Percentiles rank a stretch among this genome's conserved stretches.
phyloP scores from a whole-genome alignment of 2,888 invertebrate species.

The Punctoribates punctum region DNA sequence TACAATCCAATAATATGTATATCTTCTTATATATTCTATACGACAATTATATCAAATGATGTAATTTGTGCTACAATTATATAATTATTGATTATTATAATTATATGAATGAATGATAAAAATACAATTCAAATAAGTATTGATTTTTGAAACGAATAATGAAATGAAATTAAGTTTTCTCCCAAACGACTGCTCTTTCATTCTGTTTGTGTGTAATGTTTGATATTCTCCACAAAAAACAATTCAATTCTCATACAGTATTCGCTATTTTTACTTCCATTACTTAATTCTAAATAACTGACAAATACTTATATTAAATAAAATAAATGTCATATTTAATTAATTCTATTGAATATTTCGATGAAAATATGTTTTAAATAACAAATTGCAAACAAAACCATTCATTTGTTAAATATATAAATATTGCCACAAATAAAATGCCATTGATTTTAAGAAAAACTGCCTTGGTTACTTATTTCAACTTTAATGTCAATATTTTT shows the following conservation, averaged over 20 bases:
- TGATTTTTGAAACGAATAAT: background rate
- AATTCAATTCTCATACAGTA: slow-evolving; percentile 22
- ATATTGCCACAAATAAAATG: no score
- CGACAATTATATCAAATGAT: background rate
- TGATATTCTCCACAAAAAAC: slow-evolving; percentile 13
- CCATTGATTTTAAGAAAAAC: no score
- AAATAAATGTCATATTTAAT: slow-evolving; percentile 13
- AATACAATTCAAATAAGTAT: background rate
- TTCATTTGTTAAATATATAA: no score
- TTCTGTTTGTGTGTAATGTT: slow-evolving; percentile 9
- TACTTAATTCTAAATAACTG: background rate
- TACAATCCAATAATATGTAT: slow-evolving; percentile 22
- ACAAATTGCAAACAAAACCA: no score
- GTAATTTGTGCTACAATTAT: background rate
- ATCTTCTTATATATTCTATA: slow-evolving; percentile 13
- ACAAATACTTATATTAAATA: slow-evolving; percentile 15
- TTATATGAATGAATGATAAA: background rate
- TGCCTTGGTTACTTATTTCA: no score
- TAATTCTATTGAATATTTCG: background rate
- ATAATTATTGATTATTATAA: background rate
- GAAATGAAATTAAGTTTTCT: background rate
- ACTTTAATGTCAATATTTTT: no score
- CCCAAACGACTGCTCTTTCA: background rate
- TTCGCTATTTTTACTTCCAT: slow-evolving; percentile 19
- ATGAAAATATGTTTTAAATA: no score